These are phyloP conservation scores for Stomatorhinus walkeri DNA, from an alignment of 2,797 vertebrate genomes.

Conservation along the genomic window DNA sequence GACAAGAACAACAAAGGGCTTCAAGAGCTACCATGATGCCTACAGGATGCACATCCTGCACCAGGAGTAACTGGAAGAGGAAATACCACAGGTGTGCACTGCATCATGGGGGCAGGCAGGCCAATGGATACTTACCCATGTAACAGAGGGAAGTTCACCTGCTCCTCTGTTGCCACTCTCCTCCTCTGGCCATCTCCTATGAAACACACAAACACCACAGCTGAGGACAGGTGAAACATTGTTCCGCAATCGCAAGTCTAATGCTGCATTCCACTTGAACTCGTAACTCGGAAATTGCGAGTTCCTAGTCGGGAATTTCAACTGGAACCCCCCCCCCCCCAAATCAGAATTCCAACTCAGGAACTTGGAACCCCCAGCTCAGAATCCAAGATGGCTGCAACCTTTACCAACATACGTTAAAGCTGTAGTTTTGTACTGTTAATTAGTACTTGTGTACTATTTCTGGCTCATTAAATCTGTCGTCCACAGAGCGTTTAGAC, in stretches of 20 bases:
- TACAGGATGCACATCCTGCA: not conserved
- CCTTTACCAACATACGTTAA: not conserved
- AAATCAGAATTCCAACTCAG: not conserved
- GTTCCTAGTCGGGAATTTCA: not conserved
- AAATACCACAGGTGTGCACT: not conserved
- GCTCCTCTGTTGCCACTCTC: conserved; percentile 83
- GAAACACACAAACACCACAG: conserved; percentile 20
- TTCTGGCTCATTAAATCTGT: not conserved
- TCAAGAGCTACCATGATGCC: not conserved
- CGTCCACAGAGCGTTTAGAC: not conserved
- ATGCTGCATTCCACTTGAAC: not conserved
- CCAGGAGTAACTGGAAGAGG: not conserved
- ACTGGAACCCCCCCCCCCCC: too few species aligned
- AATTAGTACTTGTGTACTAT: not conserved
- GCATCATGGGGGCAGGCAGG: conserved; percentile 18
- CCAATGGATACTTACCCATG: conserved; percentile 69
- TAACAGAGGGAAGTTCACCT: conserved; percentile 81
- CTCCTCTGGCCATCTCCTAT: conserved; percentile 73
- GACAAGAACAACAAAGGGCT: not conserved
- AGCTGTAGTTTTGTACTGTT: not conserved
- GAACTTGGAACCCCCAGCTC: not conserved
- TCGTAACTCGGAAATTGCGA: not conserved
- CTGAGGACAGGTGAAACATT: not conserved
- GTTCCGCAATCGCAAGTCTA: not conserved
- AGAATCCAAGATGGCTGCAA: not conserved